Evolutionary conservation across 2,797 vertebrate species (phyloP).

Genomic region (Notamacropus eugenii): DNA sequence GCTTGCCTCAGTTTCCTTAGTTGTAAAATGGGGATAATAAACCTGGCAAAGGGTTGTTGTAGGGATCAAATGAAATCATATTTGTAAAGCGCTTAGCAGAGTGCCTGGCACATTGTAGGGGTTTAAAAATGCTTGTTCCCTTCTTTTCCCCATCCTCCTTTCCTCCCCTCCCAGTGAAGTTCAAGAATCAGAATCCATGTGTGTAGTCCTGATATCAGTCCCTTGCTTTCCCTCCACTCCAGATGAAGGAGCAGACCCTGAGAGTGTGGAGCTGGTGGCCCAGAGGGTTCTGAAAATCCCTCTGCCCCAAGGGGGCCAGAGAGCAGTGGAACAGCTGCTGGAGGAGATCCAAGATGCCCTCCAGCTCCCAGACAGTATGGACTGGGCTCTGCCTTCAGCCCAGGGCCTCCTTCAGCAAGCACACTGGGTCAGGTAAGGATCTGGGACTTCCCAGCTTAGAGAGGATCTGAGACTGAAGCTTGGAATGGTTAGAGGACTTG

Average conservation of each 20-base stretch:
- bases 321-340: constrained; percentile 82
- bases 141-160: neutral
- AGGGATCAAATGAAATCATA: neutral
- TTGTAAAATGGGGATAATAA: neutral
- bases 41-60: neutral
- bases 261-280: constrained; percentile 91
- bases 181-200: neutral
- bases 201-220: neutral
- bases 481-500: neutral
- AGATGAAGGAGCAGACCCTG: constrained; percentile 93
- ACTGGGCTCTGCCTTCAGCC: constrained; percentile 82
- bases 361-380: constrained; percentile 85
- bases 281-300: constrained; percentile 88
- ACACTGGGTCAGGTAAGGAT: constrained; percentile 86
- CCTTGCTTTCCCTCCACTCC: fast-evolving
- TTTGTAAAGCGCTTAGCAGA: neutral
- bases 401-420: constrained; percentile 86
- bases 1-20: neutral
- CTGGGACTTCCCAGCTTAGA: neutral
- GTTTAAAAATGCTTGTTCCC: neutral
- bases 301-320: constrained; percentile 85
- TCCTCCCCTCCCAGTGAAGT: neutral
- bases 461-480: neutral
- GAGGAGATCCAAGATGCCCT: constrained; percentile 87
- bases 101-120: neutral